Evolutionary conservation across 2,888 invertebrate species (phyloP).

Genomic region (Cataglyphis rosenhaueri): DNA sequence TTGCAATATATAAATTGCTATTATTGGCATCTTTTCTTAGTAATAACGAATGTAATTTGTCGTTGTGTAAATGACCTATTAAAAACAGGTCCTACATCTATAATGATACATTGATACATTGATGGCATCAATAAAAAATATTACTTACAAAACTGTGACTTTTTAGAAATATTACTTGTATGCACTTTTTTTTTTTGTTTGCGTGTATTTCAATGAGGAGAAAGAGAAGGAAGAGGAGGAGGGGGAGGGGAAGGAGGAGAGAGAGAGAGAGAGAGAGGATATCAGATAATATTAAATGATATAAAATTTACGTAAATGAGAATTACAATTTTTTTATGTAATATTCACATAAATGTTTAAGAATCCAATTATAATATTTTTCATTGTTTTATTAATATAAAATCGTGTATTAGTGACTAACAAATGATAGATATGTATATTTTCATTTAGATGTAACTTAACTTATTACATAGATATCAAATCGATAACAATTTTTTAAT

Average conservation of each 20-base stretch:
- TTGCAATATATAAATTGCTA: neutral
- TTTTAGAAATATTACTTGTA: slow-evolving; percentile 1
- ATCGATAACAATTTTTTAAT: neutral
- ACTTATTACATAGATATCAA: slow-evolving; percentile 24
- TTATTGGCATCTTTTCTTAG: neutral
- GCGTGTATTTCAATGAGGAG: neutral
- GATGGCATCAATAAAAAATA: neutral
- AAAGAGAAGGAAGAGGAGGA: too few relatives aligned
- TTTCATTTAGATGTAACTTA: neutral
- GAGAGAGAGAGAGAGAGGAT: too few relatives aligned
- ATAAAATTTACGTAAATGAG: neutral
- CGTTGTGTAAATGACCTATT: neutral
- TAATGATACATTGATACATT: neutral
- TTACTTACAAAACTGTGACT: neutral
- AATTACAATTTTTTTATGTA: neutral
- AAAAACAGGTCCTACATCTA: neutral
- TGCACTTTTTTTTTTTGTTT: neutral
- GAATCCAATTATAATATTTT: neutral
- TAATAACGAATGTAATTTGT: neutral
- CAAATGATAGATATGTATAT: neutral
- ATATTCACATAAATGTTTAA: neutral
- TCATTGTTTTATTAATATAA: neutral
- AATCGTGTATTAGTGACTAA: neutral
- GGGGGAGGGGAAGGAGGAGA: too few relatives aligned
- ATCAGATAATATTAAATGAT: too few relatives aligned